Conservation (phyloP, 2,888 invertebrate genomes). For the Pristionchus entomophagus region DNA sequence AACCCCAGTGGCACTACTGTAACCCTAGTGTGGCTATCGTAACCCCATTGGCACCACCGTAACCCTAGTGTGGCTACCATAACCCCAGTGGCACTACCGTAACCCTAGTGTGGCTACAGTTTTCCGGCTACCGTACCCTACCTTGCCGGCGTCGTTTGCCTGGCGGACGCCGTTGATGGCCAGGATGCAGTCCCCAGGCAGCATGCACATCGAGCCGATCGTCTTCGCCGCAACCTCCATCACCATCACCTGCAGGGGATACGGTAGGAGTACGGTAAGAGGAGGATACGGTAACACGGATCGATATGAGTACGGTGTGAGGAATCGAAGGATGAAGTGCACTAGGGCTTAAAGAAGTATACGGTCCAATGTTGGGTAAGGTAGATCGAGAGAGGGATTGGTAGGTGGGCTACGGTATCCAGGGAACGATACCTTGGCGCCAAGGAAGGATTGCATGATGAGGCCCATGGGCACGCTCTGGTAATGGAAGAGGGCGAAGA, state of each 20-base stretch:
- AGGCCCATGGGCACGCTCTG: conserved; percentile 8
- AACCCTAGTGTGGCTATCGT: no score
- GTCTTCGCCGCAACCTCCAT: not conserved
- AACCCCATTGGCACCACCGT: no score
- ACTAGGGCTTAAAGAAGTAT: no score
- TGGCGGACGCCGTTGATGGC: not conserved
- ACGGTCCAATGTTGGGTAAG: no score
- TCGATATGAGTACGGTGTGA: not conserved
- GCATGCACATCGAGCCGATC: conserved; percentile 5
- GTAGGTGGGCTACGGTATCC: not conserved
- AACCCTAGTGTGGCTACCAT: no score
- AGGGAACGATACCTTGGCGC: not conserved
- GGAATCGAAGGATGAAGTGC: not conserved
- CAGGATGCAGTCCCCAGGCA: not conserved
- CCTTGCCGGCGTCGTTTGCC: not conserved
- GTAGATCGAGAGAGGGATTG: not conserved
- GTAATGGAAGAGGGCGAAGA: not conserved
- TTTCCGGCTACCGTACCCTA: not conserved
- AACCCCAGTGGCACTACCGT: no score
- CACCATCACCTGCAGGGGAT: conserved; percentile 13
- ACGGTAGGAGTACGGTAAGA: conserved; percentile 19
- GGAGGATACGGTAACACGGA: not conserved
- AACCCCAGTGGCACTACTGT: no score
- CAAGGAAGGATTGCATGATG: conserved; percentile 19
- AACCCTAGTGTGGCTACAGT: no score